Evolutionary conservation across 1,140 invertebrate genomes (phyloP).

Genomic region (Acromyrmex charruanus): DNA sequence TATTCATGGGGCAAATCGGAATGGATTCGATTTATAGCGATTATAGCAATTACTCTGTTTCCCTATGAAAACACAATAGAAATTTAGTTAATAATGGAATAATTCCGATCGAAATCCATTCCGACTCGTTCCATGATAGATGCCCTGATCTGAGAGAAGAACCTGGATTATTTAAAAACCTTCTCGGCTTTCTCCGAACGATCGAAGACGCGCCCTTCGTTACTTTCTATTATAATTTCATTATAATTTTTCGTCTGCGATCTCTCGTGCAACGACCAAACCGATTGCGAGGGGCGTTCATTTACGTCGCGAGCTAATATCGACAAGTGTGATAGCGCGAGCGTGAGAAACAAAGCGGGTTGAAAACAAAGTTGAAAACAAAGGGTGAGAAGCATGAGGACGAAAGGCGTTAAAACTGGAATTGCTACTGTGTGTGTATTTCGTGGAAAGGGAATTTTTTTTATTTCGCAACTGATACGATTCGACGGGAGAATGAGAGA

Average conservation of each 20-base stretch:
- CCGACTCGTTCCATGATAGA: too few relatives aligned
- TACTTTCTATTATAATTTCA: neutral
- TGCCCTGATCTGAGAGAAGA: too few relatives aligned
- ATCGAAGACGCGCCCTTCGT: neutral
- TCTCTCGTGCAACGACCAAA: neutral
- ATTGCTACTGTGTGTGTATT: too few relatives aligned
- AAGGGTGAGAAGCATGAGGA: neutral
- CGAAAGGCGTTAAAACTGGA: neutral
- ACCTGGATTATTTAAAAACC: too few relatives aligned
- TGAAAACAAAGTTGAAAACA: conserved; percentile 12
- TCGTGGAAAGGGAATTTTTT: neutral
- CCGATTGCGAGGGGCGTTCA: neutral
- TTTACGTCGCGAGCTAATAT: neutral
- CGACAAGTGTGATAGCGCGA: neutral
- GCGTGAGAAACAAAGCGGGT: neutral
- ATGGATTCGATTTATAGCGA: too few relatives aligned
- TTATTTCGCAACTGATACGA: neutral
- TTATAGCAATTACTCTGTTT: too few relatives aligned
- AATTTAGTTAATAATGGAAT: too few relatives aligned
- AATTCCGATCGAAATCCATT: too few relatives aligned
- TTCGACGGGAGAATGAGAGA: neutral
- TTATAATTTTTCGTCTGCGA: neutral
- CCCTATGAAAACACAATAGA: too few relatives aligned
- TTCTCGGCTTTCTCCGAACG: neutral
- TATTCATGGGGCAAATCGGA: too few relatives aligned